Base-by-base conservation (phyloP, 2,888 invertebrate genomes). In the Abrostola tripartita region DNA sequence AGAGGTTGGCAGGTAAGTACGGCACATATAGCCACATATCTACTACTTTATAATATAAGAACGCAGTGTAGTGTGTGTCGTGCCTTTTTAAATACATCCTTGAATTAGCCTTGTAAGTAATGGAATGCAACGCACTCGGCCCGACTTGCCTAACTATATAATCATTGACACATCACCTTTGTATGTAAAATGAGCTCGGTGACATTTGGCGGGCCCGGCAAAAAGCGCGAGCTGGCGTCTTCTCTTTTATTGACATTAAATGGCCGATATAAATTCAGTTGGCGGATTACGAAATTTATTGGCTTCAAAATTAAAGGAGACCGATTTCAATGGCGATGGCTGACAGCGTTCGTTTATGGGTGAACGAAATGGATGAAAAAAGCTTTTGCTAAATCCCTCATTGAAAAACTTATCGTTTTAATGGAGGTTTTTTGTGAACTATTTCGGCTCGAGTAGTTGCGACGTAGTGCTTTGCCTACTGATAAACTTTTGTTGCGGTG, bases 271-370 rank as follows among this genome's bases (percentile, higher is more conserved):
- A 93, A 92, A 93, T 92, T 92, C 92, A 85, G 84, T 86, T 92
- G 93, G 93, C 92, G 91, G 92, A 93, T 94, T 93, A 92, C 92
- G 85, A 92, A 92, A 93, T 94, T 93, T 93, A 94, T 93, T 92
- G 90, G 90, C 86, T 88, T 94, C 90, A 91, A 93, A 94, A 93
- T 93, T 93, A 93, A 94, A 93, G 85, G 92, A 90, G 91, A 89
- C 93, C 93, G 93, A 92, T 92, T 93, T 93, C 93, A 93, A 93
- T 93, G 91, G 92, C 82, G 86, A 87, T 85, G 81, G 85, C 81
- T 92, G 93, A 92, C 92, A 90, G 88, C 83, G 84, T 88, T 88
- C 91, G 86, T 88, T 89, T 92, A 90, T 89, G 88, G 90, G 82
- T 86, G 88, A 88, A 84, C 82, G 82, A 81, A 82, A 78, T 81